These are phyloP conservation scores for Neosilurus mollespiculum DNA, from an alignment of 2,797 vertebrate species.

Conservation along the genomic window DNA sequence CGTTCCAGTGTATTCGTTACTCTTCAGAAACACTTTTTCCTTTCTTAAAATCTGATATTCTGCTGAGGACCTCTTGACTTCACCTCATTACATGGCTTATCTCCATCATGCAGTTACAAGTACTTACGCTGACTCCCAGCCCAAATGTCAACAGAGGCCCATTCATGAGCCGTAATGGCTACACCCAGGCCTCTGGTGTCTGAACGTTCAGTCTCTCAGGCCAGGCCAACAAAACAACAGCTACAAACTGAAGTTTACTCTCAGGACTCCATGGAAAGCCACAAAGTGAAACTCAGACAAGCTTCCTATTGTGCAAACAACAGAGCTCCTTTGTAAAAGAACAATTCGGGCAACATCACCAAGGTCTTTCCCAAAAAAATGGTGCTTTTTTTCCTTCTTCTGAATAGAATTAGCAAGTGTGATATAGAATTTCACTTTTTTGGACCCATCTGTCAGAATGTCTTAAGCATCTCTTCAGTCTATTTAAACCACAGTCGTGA, in stretches of 20 bases:
- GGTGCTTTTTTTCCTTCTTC: slow-evolving; percentile 60
- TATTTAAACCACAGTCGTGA: slow-evolving; percentile 59
- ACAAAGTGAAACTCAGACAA: slow-evolving; percentile 63
- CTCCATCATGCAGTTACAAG: slow-evolving; percentile 48
- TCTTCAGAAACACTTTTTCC: slow-evolving; percentile 16
- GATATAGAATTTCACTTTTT: slow-evolving; percentile 67
- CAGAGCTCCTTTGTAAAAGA: slow-evolving; percentile 68
- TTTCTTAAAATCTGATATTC: slow-evolving; percentile 45
- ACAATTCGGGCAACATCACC: slow-evolving; percentile 58
- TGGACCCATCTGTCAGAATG: slow-evolving; percentile 70
- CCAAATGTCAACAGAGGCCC: slow-evolving; percentile 45
- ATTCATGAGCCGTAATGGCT: slow-evolving; percentile 49
- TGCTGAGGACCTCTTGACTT: slow-evolving; percentile 34
- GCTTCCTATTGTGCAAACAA: slow-evolving; percentile 70
- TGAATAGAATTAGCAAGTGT: slow-evolving; percentile 70
- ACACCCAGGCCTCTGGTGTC: slow-evolving; percentile 33
- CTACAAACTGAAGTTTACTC: slow-evolving; percentile 68
- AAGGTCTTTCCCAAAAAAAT: slow-evolving; percentile 26
- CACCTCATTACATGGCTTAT: slow-evolving; percentile 52
- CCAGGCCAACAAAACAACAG: slow-evolving; percentile 58
- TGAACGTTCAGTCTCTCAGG: slow-evolving; percentile 33
- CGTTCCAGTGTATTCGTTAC: slow-evolving; percentile 21
- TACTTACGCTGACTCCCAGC: slow-evolving; percentile 36
- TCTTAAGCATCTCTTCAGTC: slow-evolving; percentile 63
- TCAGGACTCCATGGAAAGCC: slow-evolving; percentile 56